Conservation (phyloP, 1,140 invertebrate genomes). For the Zaprionus vittiger region DNA sequence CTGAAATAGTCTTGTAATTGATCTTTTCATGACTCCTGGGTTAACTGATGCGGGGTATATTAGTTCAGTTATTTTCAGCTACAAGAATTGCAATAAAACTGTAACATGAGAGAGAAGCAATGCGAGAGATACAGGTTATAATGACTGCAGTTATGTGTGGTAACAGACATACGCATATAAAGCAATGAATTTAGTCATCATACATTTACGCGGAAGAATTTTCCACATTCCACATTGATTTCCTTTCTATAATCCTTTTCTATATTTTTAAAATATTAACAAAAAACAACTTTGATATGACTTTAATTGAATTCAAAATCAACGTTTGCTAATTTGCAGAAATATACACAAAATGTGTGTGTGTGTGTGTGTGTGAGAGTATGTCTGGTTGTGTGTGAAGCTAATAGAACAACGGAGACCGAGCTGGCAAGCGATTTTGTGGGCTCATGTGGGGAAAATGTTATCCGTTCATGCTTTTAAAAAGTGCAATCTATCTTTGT, state of each 20-base stretch:
- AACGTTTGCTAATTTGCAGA: constrained; percentile 28
- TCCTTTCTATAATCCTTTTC: constrained; percentile 4
- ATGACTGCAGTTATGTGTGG: too few relatives aligned
- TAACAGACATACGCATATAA: too few relatives aligned
- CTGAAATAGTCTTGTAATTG: too few relatives aligned
- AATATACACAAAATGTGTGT: neutral
- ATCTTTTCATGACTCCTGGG: neutral
- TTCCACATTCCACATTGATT: neutral
- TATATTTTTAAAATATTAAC: constrained; percentile 7
- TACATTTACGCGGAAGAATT: neutral
- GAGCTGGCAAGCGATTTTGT: constrained; percentile 1
- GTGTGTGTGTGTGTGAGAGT: neutral
- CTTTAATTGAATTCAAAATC: constrained; percentile 31
- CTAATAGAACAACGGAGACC: neutral
- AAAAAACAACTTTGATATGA: constrained; percentile 28
- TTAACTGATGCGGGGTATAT: neutral
- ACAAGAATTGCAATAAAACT: too few relatives aligned
- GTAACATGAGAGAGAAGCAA: too few relatives aligned
- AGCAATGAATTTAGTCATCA: too few relatives aligned
- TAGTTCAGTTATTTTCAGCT: neutral
- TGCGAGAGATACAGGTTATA: too few relatives aligned
- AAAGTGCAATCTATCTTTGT: constrained; percentile 79
- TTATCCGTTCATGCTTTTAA: constrained; percentile 74
- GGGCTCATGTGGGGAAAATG: constrained; percentile 32
- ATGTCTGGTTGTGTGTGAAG: neutral